Evolutionary conservation across 2,888 invertebrate genomes (phyloP).

Genomic region (Philereme transversata): DNA sequence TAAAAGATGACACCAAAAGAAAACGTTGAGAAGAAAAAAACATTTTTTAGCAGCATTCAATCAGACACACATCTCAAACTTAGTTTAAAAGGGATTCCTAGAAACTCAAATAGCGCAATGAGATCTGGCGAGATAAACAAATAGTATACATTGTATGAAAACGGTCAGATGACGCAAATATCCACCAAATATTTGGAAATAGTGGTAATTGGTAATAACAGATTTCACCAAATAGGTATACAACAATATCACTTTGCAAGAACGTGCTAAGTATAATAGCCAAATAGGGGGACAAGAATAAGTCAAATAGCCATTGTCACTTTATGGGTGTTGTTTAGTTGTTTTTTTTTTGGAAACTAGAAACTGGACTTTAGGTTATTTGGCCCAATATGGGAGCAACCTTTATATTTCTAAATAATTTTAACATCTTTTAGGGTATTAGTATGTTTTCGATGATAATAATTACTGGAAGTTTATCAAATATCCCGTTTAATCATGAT

Average conservation of each 20-base stretch:
- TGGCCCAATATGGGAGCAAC: slow-evolving; percentile 22
- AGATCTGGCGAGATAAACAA: slow-evolving; percentile 2
- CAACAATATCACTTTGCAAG: slow-evolving; percentile 14
- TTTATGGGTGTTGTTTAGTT: neutral
- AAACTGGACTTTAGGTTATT: slow-evolving; percentile 15
- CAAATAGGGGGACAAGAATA: slow-evolving; percentile 9
- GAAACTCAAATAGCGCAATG: slow-evolving; percentile 8
- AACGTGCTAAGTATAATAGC: slow-evolving; percentile 12
- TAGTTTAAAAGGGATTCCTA: neutral
- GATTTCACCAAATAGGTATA: slow-evolving; percentile 3
- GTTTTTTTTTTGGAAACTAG: slow-evolving; percentile 2
- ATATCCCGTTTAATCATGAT: too few species aligned
- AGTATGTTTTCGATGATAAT: too few species aligned
- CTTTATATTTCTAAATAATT: too few species aligned
- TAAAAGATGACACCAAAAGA: too few species aligned
- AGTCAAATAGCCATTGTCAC: too few species aligned
- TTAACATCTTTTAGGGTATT: too few species aligned
- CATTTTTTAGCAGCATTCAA: too few species aligned
- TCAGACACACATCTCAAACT: too few species aligned
- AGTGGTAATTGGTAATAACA: slow-evolving; percentile 12
- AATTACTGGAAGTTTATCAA: too few species aligned
- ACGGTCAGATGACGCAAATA: neutral
- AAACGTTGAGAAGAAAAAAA: too few species aligned
- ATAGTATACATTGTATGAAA: neutral
- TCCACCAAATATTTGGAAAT: slow-evolving; percentile 10